Base-by-base conservation (phyloP, 2,888 invertebrate genomes). In the Acrobasis repandana region DNA sequence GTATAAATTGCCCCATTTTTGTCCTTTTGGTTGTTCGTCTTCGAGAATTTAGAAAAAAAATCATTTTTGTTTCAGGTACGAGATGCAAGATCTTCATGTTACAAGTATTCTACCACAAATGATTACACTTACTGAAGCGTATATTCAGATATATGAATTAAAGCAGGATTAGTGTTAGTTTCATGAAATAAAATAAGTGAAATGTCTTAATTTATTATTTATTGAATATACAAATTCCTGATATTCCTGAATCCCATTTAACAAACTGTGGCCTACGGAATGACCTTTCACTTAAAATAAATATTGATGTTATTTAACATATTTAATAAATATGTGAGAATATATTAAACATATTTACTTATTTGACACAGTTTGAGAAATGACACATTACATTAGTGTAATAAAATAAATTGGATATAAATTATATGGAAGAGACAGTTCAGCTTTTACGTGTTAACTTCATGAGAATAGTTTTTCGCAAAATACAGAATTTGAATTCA, bases 61-160 rank as follows among this genome's bases (percentile, higher is more conserved):
- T 10, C 1, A 48, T 61, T 51, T 63, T 58, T 62, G 33, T 84
- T 85, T 33, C 78, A 75, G 95, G 95, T 82, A 97, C 93, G 88
- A 98, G 95, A 93, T 98, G 97, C 98, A 98, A 91, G 99, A 99
- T 93, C 94, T 99, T 61, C 99, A 99, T 80, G 99, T 99, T 0
- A 98, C 97, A 9, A 98, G 98, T 85, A 99, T 99, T 77, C 93
- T 99, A 63, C 99, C 99, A 5, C 99, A 99, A 90, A 99, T 99
- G 99, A 99, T 99, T 65, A 99, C 99, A 0, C 93, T 99, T 18
- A 99, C 99, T 1, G 99, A 99, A 90, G 98, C 99, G 4, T 99
- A 99, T 82, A 98, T 99, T 80, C 99, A 99, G 86, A 95, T 96
- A 73, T 95, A 95, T 88, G 95, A 95, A 85, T 80, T 92, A 59